These are phyloP conservation scores for Hirudinaria manillensis DNA, from an alignment of 2,888 invertebrate genomes.

Conservation along the genomic window DNA sequence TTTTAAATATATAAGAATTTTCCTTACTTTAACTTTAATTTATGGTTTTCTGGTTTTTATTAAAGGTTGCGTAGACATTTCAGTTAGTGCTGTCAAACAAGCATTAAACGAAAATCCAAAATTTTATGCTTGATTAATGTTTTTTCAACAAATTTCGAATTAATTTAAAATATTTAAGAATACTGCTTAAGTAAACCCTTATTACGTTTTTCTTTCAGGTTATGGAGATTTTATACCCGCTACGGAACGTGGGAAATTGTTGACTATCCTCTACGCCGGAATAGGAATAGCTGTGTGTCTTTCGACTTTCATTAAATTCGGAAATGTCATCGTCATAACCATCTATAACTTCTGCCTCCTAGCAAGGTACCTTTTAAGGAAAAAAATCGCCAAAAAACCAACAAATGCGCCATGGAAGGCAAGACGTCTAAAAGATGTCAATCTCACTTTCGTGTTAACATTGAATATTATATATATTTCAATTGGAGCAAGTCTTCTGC, in stretches of 20 bases:
- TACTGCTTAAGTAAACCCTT: no score
- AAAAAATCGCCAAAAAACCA: no score
- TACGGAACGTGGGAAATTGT: neutral
- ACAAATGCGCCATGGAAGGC: neutral
- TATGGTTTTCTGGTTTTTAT: no score
- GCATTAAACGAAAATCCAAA: no score
- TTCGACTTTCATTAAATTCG: conserved; percentile 9
- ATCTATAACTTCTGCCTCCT: conserved; percentile 3
- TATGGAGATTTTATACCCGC: conserved; percentile 14
- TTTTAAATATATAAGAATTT: no score
- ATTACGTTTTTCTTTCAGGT: neutral
- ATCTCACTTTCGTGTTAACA: conserved; percentile 3
- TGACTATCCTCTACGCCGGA: conserved; percentile 14
- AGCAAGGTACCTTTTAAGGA: neutral
- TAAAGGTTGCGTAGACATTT: no score
- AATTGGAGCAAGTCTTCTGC: neutral
- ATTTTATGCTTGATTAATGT: no score
- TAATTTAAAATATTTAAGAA: no score
- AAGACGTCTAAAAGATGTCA: neutral
- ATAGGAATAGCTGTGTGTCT: conserved; percentile 18
- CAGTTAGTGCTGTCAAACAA: no score
- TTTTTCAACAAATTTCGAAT: no score
- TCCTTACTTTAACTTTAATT: no score
- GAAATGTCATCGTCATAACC: conserved; percentile 6
- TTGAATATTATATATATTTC: conserved; percentile 6